Base-by-base conservation (phyloP, 2,888 invertebrate species). In the Philereme transversata region DNA sequence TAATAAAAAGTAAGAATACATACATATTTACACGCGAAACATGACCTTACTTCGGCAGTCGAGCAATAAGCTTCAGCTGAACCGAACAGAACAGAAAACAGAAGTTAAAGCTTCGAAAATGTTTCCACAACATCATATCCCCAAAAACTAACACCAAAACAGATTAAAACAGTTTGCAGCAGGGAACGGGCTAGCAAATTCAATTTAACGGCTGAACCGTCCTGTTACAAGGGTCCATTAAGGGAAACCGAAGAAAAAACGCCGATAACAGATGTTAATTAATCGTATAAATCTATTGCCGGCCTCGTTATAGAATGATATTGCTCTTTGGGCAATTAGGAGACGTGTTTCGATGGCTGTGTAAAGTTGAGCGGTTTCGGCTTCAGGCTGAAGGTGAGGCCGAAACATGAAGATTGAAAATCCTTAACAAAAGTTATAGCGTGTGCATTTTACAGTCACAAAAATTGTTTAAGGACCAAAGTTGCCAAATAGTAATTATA, bases 211-310 rank as follows among this genome's bases (percentile, higher is more conserved):
- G 80, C 75, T 74, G 73, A 79, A 67, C 78, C 82, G 77, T 68
- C 77, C 71, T 74, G 74, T 79, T 72, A 79, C 78, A 78, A 77
- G 73, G 81, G 76, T 81, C 87, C 81, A 87, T 86, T 86, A 87
- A 80, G 79, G 77, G 77, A 79, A 78, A 79, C 64, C 77, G 78
- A 79, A 84, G 86, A 86, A 86, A 69, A 86, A 86, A 86, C 84
- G 84, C 80, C 87, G 83, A 85, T 83, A 87, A 86, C 86, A 87
- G 87, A 83, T 86, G 87, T 87, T 89, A 87, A 88, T 88, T 88
- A 87, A 87, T 84, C 80, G 83, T 84, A 82, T 87, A 84, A 87
- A 86, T 87, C 84, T 80, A 83, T 63, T 80, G 64, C 65, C 51
- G 58, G 59, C 52, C 57, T 65, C 59, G 64, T 65, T 64, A 65